A percentile compares a stretch with the other conserved stretches of the same genome.
Evolutionary conservation across 2,113 vertebrate genomes (phyloP).

Genomic region (Fulica atra): DNA sequence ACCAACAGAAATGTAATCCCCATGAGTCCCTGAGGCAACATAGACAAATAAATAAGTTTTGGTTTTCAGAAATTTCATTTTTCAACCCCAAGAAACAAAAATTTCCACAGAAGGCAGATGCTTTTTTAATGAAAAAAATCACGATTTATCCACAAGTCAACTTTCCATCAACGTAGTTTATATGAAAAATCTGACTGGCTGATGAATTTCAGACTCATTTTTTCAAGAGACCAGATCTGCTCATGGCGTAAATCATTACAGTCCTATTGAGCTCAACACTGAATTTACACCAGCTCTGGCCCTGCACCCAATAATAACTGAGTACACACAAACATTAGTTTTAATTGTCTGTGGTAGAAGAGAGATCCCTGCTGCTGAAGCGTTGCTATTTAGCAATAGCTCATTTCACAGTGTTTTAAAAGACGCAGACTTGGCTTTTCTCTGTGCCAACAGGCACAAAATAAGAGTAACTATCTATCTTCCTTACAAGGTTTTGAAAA

Average conservation of each 20-base stretch:
- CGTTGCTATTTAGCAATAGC: background rate
- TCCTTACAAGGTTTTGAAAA: background rate
- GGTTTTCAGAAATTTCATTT: slow-evolving; percentile 21
- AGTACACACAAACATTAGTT: background rate
- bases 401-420: background rate
- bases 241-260: background rate
- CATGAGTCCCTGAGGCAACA: background rate
- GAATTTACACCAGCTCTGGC: background rate
- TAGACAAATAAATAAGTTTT: background rate
- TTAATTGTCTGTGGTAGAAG: background rate
- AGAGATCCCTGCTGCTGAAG: background rate
- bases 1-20: background rate
- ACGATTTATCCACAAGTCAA: background rate
- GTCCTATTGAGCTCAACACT: background rate
- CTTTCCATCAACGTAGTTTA: background rate
- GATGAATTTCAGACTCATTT: slow-evolving; percentile 7
- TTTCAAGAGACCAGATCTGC: background rate
- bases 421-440: background rate
- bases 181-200: background rate
- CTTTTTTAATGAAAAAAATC: slow-evolving; percentile 2
- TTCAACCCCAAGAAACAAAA: background rate
- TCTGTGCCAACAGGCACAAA: background rate
- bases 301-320: background rate
- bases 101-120: background rate
- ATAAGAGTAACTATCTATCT: background rate